These are phyloP conservation scores for Synanthedon myopaeformis DNA, from an alignment of 2,888 invertebrate genomes.

Conservation along the genomic window DNA sequence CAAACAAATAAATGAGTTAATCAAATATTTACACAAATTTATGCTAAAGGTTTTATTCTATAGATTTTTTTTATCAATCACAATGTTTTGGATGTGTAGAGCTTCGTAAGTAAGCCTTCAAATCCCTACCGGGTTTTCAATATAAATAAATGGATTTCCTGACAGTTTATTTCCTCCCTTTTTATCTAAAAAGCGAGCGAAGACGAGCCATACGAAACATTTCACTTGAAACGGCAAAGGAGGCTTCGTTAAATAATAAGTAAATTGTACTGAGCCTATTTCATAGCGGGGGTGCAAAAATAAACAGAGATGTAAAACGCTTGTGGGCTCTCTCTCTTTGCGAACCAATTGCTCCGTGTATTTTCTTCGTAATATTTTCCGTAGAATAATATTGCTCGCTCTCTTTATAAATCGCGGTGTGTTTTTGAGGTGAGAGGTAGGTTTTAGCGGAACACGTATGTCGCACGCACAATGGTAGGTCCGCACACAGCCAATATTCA, in stretches of 20 bases:
- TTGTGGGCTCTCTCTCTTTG: neutral
- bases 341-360: neutral
- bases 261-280: neutral
- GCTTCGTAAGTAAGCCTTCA: neutral
- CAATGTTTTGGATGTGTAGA: too few species aligned
- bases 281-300: neutral
- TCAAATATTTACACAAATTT: too few species aligned
- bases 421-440: neutral
- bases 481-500: neutral
- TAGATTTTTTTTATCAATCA: too few species aligned
- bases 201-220: neutral
- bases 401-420: neutral
- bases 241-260: neutral
- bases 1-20: too few species aligned
- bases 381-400: neutral
- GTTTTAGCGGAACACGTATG: neutral
- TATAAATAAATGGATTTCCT: neutral
- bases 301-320: neutral
- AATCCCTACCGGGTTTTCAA: neutral
- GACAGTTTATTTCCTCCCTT: neutral
- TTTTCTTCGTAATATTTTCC: neutral
- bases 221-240: neutral
- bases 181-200: neutral
- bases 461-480: neutral
- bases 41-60: too few species aligned